These are phyloP conservation scores for Idaea aversata DNA, from an alignment of 2,888 invertebrate species.

Conservation along the genomic window DNA sequence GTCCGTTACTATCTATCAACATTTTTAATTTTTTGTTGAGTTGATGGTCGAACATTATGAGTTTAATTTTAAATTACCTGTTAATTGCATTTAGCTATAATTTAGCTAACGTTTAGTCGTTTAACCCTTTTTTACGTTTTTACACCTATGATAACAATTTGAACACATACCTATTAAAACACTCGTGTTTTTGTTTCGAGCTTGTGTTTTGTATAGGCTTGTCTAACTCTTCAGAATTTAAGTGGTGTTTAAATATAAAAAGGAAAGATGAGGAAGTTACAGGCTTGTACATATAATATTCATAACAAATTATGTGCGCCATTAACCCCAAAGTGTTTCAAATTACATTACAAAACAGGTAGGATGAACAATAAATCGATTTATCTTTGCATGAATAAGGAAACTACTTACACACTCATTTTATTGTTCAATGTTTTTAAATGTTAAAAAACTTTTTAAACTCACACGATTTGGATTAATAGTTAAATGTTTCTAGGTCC, in stretches of 20 bases:
- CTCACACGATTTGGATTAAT: not conserved
- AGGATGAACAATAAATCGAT: not conserved
- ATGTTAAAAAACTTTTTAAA: not conserved
- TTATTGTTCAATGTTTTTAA: not conserved
- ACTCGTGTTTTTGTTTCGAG: not conserved
- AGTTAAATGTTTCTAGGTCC: too few relatives aligned
- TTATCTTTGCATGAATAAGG: not conserved
- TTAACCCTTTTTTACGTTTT: too few relatives aligned
- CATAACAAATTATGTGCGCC: constrained; percentile 36
- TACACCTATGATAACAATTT: not conserved
- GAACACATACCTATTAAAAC: not conserved
- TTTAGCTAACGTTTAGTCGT: too few relatives aligned
- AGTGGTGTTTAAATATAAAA: constrained; percentile 31
- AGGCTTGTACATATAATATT: constrained; percentile 30
- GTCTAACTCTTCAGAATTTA: not conserved
- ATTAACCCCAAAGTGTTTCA: constrained; percentile 34
- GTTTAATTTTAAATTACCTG: too few relatives aligned
- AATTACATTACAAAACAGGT: constrained; percentile 19
- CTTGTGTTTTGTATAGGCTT: not conserved
- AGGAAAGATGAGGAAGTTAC: constrained; percentile 18
- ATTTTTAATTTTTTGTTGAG: too few relatives aligned
- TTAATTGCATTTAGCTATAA: too few relatives aligned
- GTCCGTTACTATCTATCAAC: too few relatives aligned
- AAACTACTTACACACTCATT: not conserved
- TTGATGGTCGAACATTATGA: too few relatives aligned